Evolutionary conservation across 2,888 invertebrate species (phyloP).

Genomic region (Dolichopus griseipennis): DNA sequence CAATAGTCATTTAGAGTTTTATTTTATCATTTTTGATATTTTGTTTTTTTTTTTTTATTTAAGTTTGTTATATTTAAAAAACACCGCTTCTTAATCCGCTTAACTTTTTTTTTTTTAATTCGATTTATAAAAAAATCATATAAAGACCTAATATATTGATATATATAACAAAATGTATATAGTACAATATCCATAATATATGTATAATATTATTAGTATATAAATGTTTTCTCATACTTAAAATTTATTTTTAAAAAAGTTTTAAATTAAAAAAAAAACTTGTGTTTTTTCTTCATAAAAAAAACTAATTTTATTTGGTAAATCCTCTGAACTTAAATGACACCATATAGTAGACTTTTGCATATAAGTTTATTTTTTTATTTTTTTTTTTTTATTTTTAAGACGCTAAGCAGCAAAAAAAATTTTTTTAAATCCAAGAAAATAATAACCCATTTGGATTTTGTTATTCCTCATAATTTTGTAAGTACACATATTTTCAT

Average conservation of each 20-base stretch:
- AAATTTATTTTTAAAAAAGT: background rate
- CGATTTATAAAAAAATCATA: background rate
- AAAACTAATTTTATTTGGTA: background rate
- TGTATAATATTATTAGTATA: background rate
- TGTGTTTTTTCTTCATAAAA: background rate
- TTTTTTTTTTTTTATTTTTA: no score
- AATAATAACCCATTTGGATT: no score
- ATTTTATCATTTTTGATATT: background rate
- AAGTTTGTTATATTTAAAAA: background rate
- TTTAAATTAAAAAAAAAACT: background rate
- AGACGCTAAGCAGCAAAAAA: no score
- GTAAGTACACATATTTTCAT: no score
- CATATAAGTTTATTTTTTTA: no score
- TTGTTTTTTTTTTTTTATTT: background rate
- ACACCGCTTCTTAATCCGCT: constrained; percentile 4
- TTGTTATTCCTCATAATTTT: no score
- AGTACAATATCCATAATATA: background rate
- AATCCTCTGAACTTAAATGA: constrained; percentile 1
- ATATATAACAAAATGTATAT: background rate
- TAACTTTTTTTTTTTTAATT: constrained; percentile 1
- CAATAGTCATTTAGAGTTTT: background rate
- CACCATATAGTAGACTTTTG: background rate
- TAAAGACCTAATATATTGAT: background rate
- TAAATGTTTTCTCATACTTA: background rate
- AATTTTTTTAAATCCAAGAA: no score